These are phyloP conservation scores for Cuculus canorus DNA, from an alignment of 2,797 vertebrate species.

Conservation along the genomic window DNA sequence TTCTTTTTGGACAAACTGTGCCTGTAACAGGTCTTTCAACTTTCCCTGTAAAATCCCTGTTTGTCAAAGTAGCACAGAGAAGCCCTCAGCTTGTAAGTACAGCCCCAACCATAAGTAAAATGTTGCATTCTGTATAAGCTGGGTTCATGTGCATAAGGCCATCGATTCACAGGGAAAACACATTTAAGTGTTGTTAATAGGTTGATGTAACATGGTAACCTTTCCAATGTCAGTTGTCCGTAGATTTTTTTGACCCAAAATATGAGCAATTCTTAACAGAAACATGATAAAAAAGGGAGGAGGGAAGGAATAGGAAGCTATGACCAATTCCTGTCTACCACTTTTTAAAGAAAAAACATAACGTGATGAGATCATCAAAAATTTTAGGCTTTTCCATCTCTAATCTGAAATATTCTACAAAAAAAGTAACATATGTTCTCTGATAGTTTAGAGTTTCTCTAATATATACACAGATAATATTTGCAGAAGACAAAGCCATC, in stretches of 20 bases:
- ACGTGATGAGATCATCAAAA: neutral
- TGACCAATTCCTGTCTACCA: neutral
- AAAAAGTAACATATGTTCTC: rapidly evolving
- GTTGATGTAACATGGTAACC: rapidly evolving
- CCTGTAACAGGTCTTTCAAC: rapidly evolving
- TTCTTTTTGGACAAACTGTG: neutral
- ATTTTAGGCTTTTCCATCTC: neutral
- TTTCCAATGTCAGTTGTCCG: neutral
- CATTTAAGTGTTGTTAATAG: neutral
- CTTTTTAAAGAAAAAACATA: neutral
- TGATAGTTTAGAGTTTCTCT: neutral
- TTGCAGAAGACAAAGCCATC: neutral
- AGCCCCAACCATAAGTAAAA: neutral
- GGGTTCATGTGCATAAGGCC: neutral
- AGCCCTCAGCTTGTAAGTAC: neutral
- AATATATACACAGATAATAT: neutral
- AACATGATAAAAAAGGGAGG: neutral
- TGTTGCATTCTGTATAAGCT: neutral
- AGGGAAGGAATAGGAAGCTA: no score
- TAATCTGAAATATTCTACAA: neutral
- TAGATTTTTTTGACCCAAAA: neutral
- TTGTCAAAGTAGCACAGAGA: neutral
- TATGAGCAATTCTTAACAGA: neutral
- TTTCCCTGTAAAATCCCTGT: neutral
- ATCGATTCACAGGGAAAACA: neutral